Percentiles rank a stretch among this genome's conserved stretches.
phyloP scores from a whole-genome alignment of 2,888 invertebrate genomes.

The Parnassius smintheus region DNA sequence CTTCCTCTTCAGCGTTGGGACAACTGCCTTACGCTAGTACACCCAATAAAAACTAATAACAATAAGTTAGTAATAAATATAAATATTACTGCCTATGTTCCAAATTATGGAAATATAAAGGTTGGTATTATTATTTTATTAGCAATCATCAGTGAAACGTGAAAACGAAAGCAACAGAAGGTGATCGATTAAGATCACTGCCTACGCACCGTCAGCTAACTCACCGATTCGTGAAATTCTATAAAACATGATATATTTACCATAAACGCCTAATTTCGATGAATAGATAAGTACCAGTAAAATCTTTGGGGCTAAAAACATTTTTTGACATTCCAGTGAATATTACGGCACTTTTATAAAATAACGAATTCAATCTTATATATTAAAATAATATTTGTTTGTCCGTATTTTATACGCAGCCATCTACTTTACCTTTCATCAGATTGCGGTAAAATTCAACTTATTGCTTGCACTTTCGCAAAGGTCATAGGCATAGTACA shows the following conservation, averaged over 20 bases:
- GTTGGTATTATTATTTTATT: slow-evolving; percentile 3
- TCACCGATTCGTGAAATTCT: slow-evolving; percentile 55
- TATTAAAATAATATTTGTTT: too few species aligned
- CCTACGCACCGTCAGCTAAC: slow-evolving; percentile 68
- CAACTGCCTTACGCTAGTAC: too few species aligned
- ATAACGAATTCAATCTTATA: too few species aligned
- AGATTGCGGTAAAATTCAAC: too few species aligned
- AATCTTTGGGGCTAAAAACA: slow-evolving; percentile 29
- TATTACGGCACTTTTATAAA: not conserved
- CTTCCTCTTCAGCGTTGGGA: too few species aligned
- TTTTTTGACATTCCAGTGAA: slow-evolving; percentile 11
- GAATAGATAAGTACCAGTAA: slow-evolving; percentile 56
- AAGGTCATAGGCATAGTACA: too few species aligned
- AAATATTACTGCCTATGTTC: not conserved
- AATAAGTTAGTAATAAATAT: too few species aligned
- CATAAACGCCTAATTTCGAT: slow-evolving; percentile 52
- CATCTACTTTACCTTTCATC: too few species aligned
- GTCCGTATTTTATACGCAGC: too few species aligned
- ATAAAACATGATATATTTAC: slow-evolving; percentile 68
- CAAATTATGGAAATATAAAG: not conserved
- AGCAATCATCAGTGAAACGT: slow-evolving; percentile 51
- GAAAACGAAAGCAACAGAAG: slow-evolving; percentile 55
- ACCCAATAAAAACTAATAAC: too few species aligned
- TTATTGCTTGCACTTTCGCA: too few species aligned
- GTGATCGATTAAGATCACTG: slow-evolving; percentile 69